Base-by-base conservation (phyloP, 2,113 vertebrate genomes). In the Tiliqua scincoides region DNA sequence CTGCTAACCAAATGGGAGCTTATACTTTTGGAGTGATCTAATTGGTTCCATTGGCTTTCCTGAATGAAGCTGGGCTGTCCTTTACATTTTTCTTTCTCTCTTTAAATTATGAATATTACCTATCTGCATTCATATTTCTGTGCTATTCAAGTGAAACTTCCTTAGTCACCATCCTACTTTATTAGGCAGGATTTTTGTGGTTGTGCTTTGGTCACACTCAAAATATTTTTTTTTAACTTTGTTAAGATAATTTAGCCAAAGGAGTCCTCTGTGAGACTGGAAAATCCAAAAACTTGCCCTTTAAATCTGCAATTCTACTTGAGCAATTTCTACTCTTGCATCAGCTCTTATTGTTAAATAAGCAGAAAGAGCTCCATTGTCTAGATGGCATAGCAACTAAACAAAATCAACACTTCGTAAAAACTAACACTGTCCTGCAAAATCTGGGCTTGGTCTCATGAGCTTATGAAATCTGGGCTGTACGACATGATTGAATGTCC, bases 321-420 rank as follows among this genome's bases (percentile, higher is more conserved):
- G 10, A 12, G 6, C 0, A 61, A 54, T 89, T 27, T 63, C 23
- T 15, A 0, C 23, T 80, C 72, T 71, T 82, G 92, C 75, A 70
- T 25, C 87, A 85, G 80, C 54, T 18, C 71, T 68, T 78, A 63
- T 82, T 72, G 88, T 63, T 48, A 89, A 90, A 83, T 1, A 87
- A 87, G 71, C 14, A 85, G 40, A 73, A 85, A 20, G 48, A 52
- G 86, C 7, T 48, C n/a, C 48, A 7, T 87, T 89, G 83, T 89
- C 70, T 90, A 86, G 84, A 0, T 37, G 62, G n/a, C n/a, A 21
- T 75, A 87, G 83, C 27, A 71, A 89, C 83, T 54, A 37, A 32
- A 86, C 77, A 63, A 48, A 52, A 86, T 89, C 82, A 78, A 89
- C 18, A 18, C 35, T 3, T n/a, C n/a, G n/a, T n/a, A n/a, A n/a